A percentile compares a stretch with the other conserved stretches of the same genome.
Evolutionary conservation across 2,888 invertebrate species (phyloP).

Genomic region (Thecophora atra): DNA sequence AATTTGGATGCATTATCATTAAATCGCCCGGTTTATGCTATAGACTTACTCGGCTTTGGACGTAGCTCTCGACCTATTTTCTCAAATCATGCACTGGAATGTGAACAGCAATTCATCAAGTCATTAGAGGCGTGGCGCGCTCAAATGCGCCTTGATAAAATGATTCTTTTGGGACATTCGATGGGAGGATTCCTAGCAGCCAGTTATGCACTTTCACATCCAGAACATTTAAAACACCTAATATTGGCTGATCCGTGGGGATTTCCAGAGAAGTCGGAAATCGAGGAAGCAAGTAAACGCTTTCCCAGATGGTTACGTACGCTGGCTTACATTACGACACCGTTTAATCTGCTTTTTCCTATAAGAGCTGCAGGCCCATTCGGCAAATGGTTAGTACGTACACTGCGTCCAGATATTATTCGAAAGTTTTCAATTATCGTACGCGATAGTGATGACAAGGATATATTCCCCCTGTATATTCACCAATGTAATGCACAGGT

Average conservation of each 20-base stretch:
- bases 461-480: conserved; percentile 82
- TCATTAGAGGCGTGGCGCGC: conserved; percentile 92
- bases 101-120: conserved; percentile 84
- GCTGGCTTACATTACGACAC: conserved; percentile 76
- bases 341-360: conserved; percentile 88
- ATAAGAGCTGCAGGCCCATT: conserved; percentile 74
- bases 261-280: conserved; percentile 71
- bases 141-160: conserved; percentile 81
- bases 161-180: conserved; percentile 89
- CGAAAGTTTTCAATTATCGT: conserved; percentile 75
- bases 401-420: conserved; percentile 82
- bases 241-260: conserved; percentile 92
- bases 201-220: conserved; percentile 83
- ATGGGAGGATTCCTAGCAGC: conserved; percentile 90
- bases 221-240: conserved; percentile 84
- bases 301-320: conserved; percentile 82
- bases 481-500: conserved; percentile 92
- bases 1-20: conserved; percentile 83
- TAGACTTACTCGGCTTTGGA: conserved; percentile 89
- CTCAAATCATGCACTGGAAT: conserved; percentile 76
- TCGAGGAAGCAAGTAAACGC: conserved; percentile 62
- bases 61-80: conserved; percentile 88
- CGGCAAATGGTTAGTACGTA: conserved; percentile 82
- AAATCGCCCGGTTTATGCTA: conserved; percentile 83
- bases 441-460: conserved; percentile 67